These are phyloP conservation scores for Oligia fasciuncula DNA, from an alignment of 2,888 invertebrate genomes.

Conservation along the genomic window DNA sequence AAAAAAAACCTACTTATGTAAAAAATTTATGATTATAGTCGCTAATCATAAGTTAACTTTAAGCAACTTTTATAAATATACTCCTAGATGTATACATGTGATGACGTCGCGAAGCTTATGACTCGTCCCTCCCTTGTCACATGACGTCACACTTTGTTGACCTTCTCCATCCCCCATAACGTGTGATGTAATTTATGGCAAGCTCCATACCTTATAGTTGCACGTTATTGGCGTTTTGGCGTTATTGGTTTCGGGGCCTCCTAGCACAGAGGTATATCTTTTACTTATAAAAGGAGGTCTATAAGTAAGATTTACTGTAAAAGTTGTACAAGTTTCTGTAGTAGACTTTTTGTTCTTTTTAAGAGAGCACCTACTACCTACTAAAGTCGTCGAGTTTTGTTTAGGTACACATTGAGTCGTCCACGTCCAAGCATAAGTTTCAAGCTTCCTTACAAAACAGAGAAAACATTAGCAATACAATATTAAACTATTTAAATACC, in stretches of 20 bases:
- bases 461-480: background rate
- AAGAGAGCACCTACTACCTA: background rate
- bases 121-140: background rate
- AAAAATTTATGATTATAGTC: too few relatives aligned
- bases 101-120: background rate
- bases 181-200: background rate
- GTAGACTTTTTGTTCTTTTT: too few relatives aligned
- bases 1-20: too few relatives aligned
- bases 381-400: background rate
- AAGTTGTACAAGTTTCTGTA: too few relatives aligned
- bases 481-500: background rate
- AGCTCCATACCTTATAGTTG: background rate
- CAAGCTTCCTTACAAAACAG: background rate
- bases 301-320: too few relatives aligned
- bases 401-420: background rate
- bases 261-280: too few relatives aligned
- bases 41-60: too few relatives aligned
- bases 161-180: background rate
- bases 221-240: background rate
- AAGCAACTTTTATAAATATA: too few relatives aligned
- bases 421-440: background rate
- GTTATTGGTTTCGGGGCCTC: too few relatives aligned
- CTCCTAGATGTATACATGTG: too few relatives aligned
- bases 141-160: background rate
- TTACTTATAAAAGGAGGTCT: too few relatives aligned